Conservation (phyloP, 2,797 vertebrate genomes). For the Melanotaenia parkinsoni region DNA sequence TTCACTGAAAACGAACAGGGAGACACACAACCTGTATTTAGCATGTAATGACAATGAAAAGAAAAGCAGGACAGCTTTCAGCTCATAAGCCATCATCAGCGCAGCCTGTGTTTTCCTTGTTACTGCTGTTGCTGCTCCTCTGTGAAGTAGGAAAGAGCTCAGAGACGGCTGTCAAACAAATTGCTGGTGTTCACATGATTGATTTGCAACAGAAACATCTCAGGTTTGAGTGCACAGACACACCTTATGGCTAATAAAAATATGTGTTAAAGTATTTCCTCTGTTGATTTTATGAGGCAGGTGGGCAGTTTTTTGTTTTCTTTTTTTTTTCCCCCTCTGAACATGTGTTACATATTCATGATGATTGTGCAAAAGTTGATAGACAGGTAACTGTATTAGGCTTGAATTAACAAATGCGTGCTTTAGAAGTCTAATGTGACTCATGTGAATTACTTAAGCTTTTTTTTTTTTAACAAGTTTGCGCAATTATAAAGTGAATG, state of each 20-base stretch:
- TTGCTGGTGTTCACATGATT: constrained; percentile 54
- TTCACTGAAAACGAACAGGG: constrained; percentile 8
- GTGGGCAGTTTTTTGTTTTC: neutral
- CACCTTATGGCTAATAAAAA: constrained; percentile 37
- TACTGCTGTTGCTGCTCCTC: constrained; percentile 45
- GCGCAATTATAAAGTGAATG: constrained; percentile 4
- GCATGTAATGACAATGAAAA: constrained; percentile 54
- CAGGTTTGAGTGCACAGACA: constrained; percentile 17
- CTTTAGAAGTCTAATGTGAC: neutral
- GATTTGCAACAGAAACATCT: constrained; percentile 47
- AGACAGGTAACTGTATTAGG: neutral
- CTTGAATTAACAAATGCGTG: neutral
- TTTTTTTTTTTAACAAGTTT: constrained; percentile 12
- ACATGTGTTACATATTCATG: neutral
- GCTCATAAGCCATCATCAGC: constrained; percentile 36
- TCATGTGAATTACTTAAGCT: neutral
- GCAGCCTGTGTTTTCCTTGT: constrained; percentile 55
- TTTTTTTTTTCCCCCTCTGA: neutral
- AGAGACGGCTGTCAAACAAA: constrained; percentile 47
- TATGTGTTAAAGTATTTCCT: constrained; percentile 27
- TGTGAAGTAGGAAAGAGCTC: constrained; percentile 44
- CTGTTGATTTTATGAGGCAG: constrained; percentile 20
- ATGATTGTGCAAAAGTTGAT: neutral
- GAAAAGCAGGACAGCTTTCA: constrained; percentile 31
- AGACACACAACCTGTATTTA: constrained; percentile 48